Percentiles rank a stretch among this genome's conserved stretches.
These are phyloP conservation scores for Petrocephalus sullivani DNA, from an alignment of 2,797 vertebrate species.

Conservation along the genomic window DNA sequence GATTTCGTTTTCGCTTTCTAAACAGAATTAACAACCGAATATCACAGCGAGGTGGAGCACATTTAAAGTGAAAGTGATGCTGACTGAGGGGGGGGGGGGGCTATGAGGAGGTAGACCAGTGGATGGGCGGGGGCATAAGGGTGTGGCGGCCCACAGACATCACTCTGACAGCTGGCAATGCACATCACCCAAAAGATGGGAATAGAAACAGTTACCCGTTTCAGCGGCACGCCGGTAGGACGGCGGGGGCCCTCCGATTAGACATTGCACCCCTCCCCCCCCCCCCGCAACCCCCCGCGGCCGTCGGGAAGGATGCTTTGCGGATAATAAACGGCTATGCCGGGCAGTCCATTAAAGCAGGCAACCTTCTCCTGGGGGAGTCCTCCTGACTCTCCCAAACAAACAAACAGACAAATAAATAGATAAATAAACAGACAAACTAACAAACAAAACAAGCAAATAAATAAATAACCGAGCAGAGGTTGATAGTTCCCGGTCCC, in stretches of 20 bases:
- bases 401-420: neutral
- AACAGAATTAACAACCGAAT: constrained; percentile 14
- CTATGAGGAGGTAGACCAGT: neutral
- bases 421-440: neutral
- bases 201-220: neutral
- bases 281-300: neutral
- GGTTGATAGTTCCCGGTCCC: constrained; percentile 52
- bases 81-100: neutral
- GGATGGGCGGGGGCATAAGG: neutral
- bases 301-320: neutral
- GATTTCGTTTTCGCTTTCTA: neutral
- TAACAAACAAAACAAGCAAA: neutral
- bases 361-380: constrained; percentile 38
- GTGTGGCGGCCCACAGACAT: neutral
- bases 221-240: neutral
- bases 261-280: neutral
- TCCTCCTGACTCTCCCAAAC: neutral
- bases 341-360: constrained; percentile 36
- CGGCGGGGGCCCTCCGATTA: neutral
- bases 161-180: neutral
- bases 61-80: neutral
- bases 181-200: neutral
- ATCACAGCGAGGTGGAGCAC: neutral
- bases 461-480: constrained; percentile 27
- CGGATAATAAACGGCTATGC: constrained; percentile 15